Evolutionary conservation across 2,113 vertebrate species (phyloP).

Genomic region (Lucifuga dentata): DNA sequence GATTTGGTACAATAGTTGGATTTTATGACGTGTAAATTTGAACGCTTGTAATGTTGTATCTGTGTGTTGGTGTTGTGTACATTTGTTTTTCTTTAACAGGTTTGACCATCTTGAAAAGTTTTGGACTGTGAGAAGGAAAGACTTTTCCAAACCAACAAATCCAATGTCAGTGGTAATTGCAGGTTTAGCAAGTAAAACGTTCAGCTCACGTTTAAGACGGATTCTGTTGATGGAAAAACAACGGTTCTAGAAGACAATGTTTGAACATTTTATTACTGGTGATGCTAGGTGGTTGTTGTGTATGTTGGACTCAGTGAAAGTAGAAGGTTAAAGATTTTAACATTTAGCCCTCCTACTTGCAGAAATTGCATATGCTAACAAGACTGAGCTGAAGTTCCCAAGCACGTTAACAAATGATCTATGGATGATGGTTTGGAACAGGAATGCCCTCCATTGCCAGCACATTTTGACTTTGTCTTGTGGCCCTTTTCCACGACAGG

Average conservation of each 20-base stretch:
- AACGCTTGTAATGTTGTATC: constrained; percentile 70
- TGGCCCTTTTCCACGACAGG: no score
- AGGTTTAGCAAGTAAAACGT: background rate
- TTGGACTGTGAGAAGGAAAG: constrained; percentile 69
- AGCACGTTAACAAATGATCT: no score
- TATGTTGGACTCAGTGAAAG: background rate
- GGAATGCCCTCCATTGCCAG: background rate
- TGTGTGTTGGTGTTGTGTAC: constrained; percentile 82
- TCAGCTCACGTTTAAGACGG: constrained; percentile 13
- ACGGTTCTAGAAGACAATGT: background rate
- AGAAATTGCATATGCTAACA: background rate
- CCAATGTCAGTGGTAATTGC: constrained; percentile 44
- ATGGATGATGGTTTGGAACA: background rate
- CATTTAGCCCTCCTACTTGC: background rate
- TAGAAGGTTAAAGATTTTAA: constrained; percentile 7
- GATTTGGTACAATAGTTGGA: background rate
- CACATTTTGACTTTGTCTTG: background rate
- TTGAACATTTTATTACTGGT: background rate
- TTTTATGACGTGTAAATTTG: constrained; percentile 26
- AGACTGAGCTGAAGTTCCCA: background rate
- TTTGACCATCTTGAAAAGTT: constrained; percentile 77
- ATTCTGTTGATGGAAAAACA: constrained; percentile 8
- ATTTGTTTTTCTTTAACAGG: constrained; percentile 85
- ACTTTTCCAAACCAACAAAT: constrained; percentile 68
- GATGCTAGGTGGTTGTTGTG: background rate